A percentile compares a stretch with the other conserved stretches of the same genome.
phyloP scores from a whole-genome alignment of 2,888 invertebrate genomes.

The Lasioglossum oenotherae region DNA sequence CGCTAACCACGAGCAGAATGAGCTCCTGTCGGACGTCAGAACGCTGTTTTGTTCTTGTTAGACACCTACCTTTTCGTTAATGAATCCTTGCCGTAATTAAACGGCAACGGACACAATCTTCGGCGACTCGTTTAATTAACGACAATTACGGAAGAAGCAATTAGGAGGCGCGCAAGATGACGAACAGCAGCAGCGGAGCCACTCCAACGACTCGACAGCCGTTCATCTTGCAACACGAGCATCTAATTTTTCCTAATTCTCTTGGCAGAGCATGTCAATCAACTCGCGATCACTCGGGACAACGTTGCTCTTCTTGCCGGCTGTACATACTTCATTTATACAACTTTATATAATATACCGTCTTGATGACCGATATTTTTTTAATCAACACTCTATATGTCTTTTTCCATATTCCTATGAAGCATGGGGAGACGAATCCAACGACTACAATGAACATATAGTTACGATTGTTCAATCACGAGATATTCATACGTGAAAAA shows the following conservation, averaged over 20 bases:
- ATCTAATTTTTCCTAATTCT: conserved; percentile 7
- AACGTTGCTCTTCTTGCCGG: neutral
- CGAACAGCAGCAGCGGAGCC: conserved; percentile 39
- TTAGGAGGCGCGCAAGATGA: conserved; percentile 67
- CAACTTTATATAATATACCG: no score
- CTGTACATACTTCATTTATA: no score
- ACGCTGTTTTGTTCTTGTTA: conserved; percentile 67
- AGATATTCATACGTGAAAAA: neutral
- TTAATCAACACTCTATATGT: neutral
- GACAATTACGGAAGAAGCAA: conserved; percentile 70
- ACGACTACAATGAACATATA: neutral
- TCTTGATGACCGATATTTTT: neutral
- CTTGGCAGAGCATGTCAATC: neutral
- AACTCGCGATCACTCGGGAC: neutral
- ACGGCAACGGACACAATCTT: conserved; percentile 68
- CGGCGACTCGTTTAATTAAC: conserved; percentile 70
- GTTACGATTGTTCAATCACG: neutral
- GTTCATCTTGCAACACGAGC: conserved; percentile 30
- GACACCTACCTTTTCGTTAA: conserved; percentile 67
- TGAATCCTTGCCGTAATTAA: conserved; percentile 74
- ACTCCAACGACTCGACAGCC: conserved; percentile 23
- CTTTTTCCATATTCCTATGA: neutral
- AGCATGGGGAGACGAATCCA: neutral
- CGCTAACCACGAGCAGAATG: conserved; percentile 32
- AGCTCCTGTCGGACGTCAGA: conserved; percentile 30